A percentile compares a stretch with the other conserved stretches of the same genome.
Evolutionary conservation across 2,888 invertebrate species (phyloP).

Genomic region (Chrysodeixis includens): DNA sequence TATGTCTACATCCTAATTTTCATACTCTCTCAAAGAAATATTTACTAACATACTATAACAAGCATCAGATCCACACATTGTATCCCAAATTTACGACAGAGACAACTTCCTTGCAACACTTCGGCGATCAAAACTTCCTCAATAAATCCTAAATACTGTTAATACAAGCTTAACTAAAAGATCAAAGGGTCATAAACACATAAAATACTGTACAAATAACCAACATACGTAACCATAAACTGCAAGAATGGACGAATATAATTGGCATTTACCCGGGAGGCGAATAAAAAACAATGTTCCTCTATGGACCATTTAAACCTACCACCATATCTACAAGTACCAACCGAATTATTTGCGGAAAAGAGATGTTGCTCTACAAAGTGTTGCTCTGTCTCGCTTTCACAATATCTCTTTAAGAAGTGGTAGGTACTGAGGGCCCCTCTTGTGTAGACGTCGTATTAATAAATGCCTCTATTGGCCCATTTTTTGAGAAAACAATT

Average conservation of each 20-base stretch:
- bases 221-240: constrained; percentile 1
- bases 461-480: constrained; percentile 40
- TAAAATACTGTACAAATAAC: not conserved
- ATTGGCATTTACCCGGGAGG: constrained; percentile 36
- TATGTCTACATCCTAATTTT: too few species aligned
- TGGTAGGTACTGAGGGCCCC: not conserved
- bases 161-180: not conserved
- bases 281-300: constrained; percentile 48
- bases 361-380: too few species aligned
- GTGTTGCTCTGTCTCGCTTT: too few species aligned
- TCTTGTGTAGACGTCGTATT: constrained; percentile 39
- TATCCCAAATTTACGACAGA: not conserved
- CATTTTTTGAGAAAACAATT: constrained; percentile 35
- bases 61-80: not conserved
- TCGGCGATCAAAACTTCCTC: not conserved
- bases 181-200: not conserved
- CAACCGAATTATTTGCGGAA: too few species aligned
- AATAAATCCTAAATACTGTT: not conserved
- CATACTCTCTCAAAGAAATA: too few species aligned
- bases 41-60: too few species aligned
- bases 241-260: constrained; percentile 34
- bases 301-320: constrained; percentile 37
- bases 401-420: too few species aligned
- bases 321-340: too few species aligned
- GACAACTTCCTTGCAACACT: not conserved